Base-by-base conservation (phyloP, 2,797 vertebrate genomes). In the Momotus momota region DNA sequence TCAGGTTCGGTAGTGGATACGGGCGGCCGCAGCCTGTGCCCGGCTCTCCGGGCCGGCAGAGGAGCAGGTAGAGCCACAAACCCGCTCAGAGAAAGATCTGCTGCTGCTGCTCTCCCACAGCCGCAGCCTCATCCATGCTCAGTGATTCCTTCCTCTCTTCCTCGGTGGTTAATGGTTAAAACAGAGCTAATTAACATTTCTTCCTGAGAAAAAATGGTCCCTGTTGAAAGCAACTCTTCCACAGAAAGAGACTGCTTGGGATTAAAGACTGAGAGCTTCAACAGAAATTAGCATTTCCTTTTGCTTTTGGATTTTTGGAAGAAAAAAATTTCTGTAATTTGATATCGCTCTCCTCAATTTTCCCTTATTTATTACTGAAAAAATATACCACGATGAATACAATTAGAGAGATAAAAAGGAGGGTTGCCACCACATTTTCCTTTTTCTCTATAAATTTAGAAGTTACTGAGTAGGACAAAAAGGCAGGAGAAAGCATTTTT, bases 91-190 rank as follows among this genome's bases (percentile, higher is more conserved):
- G 73, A 8, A 3, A 21, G 1, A 12, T 23, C 48, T 15, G 55
- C 86, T 27, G 69, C 43, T 31, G 31, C 66, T 6, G 26, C 7
- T 0, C 31, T 43, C 20, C 6, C 33, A 1, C 22, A 7, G 35
- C 45, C 29, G 0, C 65, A 7, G 69, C 19, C 0, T 38, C 61
- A 9, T 46, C 61, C 43, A 0, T 9, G 26, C 60, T 21, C 41
- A 35, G 35, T 2, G 26, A 41, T 26, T 26, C 26, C 45, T 48
- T 40, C 22, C 25, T 57, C 29, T 61, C 41, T 16, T 12, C 79
- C 46, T 31, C 3, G 7, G 22, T 35, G 35, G 35, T 35, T 35
- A 35, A 35, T 3, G 40, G 54, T 29, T n/a, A 35, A 57, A 62
- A 10, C 19, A 14, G 21, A 41, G 17, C 23, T 66, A 23, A 55